Base-by-base conservation (phyloP, 1,140 invertebrate species). In the Scaptomyza pallida region DNA sequence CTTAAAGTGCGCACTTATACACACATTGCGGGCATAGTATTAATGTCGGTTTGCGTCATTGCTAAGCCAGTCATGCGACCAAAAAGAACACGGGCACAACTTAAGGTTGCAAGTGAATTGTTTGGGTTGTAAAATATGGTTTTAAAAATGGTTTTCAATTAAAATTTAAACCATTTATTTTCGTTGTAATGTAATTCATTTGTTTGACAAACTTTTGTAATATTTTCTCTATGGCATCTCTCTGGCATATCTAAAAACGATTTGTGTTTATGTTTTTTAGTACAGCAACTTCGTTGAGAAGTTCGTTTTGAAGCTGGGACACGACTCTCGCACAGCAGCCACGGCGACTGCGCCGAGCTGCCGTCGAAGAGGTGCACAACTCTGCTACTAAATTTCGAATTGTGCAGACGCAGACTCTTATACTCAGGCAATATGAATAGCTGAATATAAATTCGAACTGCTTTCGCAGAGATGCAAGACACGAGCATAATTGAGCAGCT, bases 191-290 rank as follows among this genome's bases (percentile, higher is more conserved):
- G 13, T 15, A 15, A 30, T 30, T 9, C n/a, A 26, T 8, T 47
- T 13, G 3, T 4, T 15, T 26, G n/a, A n/a, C 3, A 10, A 23
- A 23, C 35, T 35, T 12, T 23, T 15, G 1, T 10, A 26, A 30
- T 26, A 57, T 37, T 63, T 56, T 51, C 19, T 15, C 41, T 50
- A 41, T 47, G 33, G 33, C 69, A 69, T 15, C 56, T 76, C 43
- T 19, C 23, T 26, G 52, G 44, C 30, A 44, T 78, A 64, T 77
- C 78, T 80, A 77, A 77, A 81, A 81, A 54, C 61, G 64, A 72
- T 67, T 68, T 63, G 48, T 60, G 30, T n/a, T n/a, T n/a, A 41
- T 55, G 63, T 52, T 44, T 83, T 80, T 82, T 82, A 82, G 78
- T 56, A 71, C 78, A 83, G 26, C 26, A n/a, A 43, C 78, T 78